Evolutionary conservation across 2,113 vertebrate genomes (phyloP), one percentile per base, ranked within the genome.

Genomic region (Syngnathus scovelli): DNA sequence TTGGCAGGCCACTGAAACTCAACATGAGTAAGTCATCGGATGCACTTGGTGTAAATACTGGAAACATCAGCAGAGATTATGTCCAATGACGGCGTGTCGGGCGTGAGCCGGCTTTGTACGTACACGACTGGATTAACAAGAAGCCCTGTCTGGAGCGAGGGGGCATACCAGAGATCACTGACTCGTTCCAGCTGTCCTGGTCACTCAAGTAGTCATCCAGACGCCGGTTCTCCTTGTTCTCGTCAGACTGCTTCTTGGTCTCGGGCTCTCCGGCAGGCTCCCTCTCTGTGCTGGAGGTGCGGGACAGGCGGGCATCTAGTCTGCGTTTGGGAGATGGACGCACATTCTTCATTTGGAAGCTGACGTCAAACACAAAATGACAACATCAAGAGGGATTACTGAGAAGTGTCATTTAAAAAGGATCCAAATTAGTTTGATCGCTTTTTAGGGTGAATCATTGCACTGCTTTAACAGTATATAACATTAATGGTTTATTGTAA

Each of bases 191-290:
- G 70, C 90, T 93, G 76, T 98, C 96, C 71, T 93, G 94, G 23
- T 98, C 95, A 8, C 83, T 91, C 85, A 93, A 87, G 67, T 92
- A 95, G 0, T 94, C 88, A 19, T 90, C 92, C 87, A 94, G 78
- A 10, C 93, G 88, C 89, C 95, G 74, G 86, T 98, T 98, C 87
- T 98, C 96, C 87, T 98, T 98, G 90, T 98, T 95, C 90, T 98
- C 96, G 36, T 98, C 96, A 0, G 91, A 94, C 71, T 93, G 92
- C 66, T 93, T 93, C 36, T 91, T 94, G 84, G 83, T 87, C 78
- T 94, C 94, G 0, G 87, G 75, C 6, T 90, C 89, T 54, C 78
- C 83, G 13, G 86, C 68, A 0, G 89, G 81, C 78, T 88, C 91
- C 71, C 89, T 90, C 72, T 98, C 96, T 0, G 86, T 74, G 67